Conservation (phyloP, 53 echinoderm and acorn worm species). For the Arbacia lixula region DNA sequence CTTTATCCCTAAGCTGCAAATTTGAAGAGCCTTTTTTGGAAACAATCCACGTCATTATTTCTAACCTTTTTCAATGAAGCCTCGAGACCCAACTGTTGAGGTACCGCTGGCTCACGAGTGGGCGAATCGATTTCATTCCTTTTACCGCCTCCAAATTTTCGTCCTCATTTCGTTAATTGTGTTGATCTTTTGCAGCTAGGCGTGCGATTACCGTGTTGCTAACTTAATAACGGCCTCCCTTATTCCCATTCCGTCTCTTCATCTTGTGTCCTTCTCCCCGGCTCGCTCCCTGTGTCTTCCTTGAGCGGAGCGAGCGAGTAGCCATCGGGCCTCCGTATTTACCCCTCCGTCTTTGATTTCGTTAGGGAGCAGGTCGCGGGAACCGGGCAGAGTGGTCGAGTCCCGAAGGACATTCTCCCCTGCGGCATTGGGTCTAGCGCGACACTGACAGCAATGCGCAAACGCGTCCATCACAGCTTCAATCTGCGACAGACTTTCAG, state of each 20-base stretch:
- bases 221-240: constrained; percentile 54
- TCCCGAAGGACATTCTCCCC: constrained; percentile 19
- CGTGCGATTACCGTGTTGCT: constrained; percentile 57
- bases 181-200: constrained; percentile 60
- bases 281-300: not conserved
- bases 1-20: too few relatives aligned
- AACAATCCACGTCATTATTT: too few relatives aligned
- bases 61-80: too few relatives aligned
- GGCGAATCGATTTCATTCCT: constrained; percentile 38
- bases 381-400: not conserved
- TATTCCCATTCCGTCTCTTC: constrained; percentile 34
- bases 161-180: constrained; percentile 56
- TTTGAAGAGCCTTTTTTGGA: too few relatives aligned
- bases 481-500: too few relatives aligned
- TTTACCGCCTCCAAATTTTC: constrained; percentile 52
- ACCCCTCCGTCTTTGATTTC: constrained; percentile 21
- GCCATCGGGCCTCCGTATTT: constrained; percentile 22
- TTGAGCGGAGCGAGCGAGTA: too few relatives aligned
- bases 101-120: not conserved
- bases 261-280: not conserved
- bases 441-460: too few relatives aligned
- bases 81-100: constrained; percentile 42
- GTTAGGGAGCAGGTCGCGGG: constrained; percentile 14
- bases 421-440: too few relatives aligned
- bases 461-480: too few relatives aligned